Base-by-base conservation (phyloP, 2,113 vertebrate species). In the Toxotes jaculatrix region DNA sequence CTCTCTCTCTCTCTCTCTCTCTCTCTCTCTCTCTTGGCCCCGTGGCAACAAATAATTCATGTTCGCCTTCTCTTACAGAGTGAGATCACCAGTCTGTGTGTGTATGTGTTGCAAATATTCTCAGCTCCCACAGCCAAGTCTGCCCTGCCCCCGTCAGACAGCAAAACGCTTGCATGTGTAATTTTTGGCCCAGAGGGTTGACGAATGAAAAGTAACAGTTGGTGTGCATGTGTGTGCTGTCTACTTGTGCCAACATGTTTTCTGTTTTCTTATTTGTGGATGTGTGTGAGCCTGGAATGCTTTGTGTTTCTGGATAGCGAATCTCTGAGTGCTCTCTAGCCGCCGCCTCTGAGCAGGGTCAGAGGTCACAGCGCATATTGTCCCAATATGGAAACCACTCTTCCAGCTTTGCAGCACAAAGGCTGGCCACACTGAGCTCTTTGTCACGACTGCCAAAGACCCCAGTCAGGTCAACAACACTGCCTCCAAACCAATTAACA, bases 131-230 rank as follows among this genome's bases (percentile, higher is more conserved):
- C 87, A 72, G 88, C 92, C 92, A 93, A 91, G 91, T 91, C 83
- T 91, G 84, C 88, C 87, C 88, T 88, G 65, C 90, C 92, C 85
- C 88, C 80, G 69, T 91, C 90, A 92, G 85, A 89, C 88, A 63
- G 88, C 71, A 93, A 93, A 94, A 91, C 27, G 88, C 87, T 87
- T 83, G 90, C 91, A 93, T 90, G 90, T 93, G 93, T 92, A 90
- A 91, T 91, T 93, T 89, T 79, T 92, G 88, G 87, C 87, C 86
- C 42, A 19, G 36, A 79, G 90, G 88, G 60, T 81, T 77, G 85
- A 90, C 17, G 64, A 91, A 89, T 21, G n/a, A 91, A 90, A 83
- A 89, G 90, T 93, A 91, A 91, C 89, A 90, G 90, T 91, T 93
- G 89, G 89, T 90, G 79, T 85, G 89, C 86, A 89, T 93, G 90